phyloP scores from a whole-genome alignment of 2,888 invertebrate species.

The Tortrix viridana region DNA sequence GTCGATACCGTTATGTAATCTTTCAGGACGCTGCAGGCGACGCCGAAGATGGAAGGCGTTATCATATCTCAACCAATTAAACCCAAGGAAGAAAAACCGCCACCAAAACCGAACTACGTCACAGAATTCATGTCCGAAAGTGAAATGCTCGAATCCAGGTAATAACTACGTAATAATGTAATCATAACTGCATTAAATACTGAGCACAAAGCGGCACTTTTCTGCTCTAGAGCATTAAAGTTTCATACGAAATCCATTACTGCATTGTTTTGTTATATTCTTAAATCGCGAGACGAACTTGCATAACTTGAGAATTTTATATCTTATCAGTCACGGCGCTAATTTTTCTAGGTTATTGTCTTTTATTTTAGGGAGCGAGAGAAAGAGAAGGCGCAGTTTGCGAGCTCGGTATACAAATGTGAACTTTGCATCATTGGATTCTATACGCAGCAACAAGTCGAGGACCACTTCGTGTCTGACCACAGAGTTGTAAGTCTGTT shows the following conservation, averaged over 20 bases:
- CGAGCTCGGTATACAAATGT: slow-evolving; percentile 71
- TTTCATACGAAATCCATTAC: no score
- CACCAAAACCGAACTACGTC: slow-evolving; percentile 53
- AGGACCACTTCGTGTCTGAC: slow-evolving; percentile 66
- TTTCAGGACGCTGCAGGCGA: slow-evolving; percentile 34
- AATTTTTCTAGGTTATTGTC: no score
- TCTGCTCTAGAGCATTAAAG: no score
- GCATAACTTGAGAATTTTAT: no score
- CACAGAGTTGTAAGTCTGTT: slow-evolving; percentile 63
- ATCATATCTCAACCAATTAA: slow-evolving; percentile 46
- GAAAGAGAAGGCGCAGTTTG: slow-evolving; percentile 66
- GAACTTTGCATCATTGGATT: slow-evolving; percentile 74
- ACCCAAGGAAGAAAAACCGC: slow-evolving; percentile 42
- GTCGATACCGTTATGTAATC: background rate
- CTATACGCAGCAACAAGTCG: slow-evolving; percentile 72
- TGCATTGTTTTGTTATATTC: no score
- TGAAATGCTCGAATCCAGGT: slow-evolving; percentile 66
- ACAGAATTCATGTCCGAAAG: slow-evolving; percentile 66
- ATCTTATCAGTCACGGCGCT: no score
- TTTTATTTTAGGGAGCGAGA: slow-evolving; percentile 60
- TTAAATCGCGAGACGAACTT: no score
- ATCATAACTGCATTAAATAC: no score
- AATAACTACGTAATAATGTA: no score
- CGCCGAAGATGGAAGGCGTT: slow-evolving; percentile 47
- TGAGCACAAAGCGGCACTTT: no score